These are phyloP conservation scores for Glareola pratincola DNA, from an alignment of 2,113 vertebrate genomes.

Conservation along the genomic window DNA sequence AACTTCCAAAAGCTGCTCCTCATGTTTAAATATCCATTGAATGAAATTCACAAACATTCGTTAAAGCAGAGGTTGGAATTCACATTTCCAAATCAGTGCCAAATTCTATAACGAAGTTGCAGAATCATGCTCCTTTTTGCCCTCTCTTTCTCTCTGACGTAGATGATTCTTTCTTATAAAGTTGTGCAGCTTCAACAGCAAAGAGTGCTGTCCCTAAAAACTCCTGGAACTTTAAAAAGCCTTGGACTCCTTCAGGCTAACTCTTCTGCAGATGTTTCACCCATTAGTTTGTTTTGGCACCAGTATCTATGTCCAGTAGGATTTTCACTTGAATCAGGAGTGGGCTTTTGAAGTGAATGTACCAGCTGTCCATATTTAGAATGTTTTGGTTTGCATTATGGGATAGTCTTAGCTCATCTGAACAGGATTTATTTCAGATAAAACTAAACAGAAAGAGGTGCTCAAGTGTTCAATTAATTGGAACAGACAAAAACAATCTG, in stretches of 20 bases:
- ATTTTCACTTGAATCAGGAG: background rate
- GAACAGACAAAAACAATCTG: background rate
- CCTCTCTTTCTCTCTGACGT: background rate
- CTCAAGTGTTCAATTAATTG: background rate
- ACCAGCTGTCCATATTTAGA: background rate
- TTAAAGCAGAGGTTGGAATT: background rate
- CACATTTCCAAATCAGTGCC: background rate
- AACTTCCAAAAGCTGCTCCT: background rate
- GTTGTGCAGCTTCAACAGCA: background rate
- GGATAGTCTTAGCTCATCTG: background rate
- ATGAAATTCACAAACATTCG: background rate
- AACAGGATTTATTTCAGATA: background rate
- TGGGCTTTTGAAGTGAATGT: background rate
- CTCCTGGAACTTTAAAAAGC: background rate
- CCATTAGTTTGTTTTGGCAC: background rate
- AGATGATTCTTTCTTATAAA: background rate
- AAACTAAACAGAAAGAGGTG: background rate
- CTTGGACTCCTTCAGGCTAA: background rate
- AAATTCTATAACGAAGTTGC: background rate
- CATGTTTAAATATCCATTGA: background rate
- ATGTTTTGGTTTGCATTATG: background rate
- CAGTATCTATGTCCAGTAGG: background rate
- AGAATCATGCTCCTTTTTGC: background rate
- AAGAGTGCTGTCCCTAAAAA: background rate
- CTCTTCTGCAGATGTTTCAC: background rate